Evolutionary conservation across 1,140 invertebrate species (phyloP), one percentile per base, ranked within the genome.

Genomic region (Hyles euphorbiae): DNA sequence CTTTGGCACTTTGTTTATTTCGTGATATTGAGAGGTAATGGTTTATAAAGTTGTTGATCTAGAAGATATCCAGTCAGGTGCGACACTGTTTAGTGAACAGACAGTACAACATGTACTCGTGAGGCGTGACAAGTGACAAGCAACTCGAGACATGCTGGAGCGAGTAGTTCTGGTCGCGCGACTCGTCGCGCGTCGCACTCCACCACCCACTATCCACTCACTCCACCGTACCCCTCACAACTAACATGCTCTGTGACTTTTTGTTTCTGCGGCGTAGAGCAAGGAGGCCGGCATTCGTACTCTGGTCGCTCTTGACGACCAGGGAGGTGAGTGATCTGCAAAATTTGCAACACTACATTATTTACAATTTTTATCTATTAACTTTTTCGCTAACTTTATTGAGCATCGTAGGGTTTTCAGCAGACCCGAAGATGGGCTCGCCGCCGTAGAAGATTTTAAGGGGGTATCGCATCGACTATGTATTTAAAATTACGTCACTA

Each of bases 271-370:
- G 93, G 93, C 93, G 89, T 94, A 98, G 97, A 98, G 97, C 94
- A 99, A 99, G 95, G 98, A 99, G 93, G 97, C 97, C 90, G 98
- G 97, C 91, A 98, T 99, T 92, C 96, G 97, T 90, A 98, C 97
- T 92, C 94, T 99, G 93, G 97, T 98, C 91, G 97, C 97, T 92
- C 94, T 99, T 92, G 98, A 99, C 92, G 97, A 98, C 94, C 98
- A 99, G 95, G 97, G 97, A 96, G 97, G 97, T 98, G 95, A 97
- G 95, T 96, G 90, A 90, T 89, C 85, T 83, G 77, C 82, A 83
- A 81, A 80, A 73, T 78, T 88, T 87, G 76, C 78, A 88, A 87
- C 86, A 89, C 85, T 88, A 87, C 85, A 82, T 86, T 83, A 86
- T 83, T 87, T 87, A 84, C 81, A 86, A 76, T 82, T 88, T 88